Evolutionary conservation across 1,140 invertebrate genomes (phyloP).

Genomic region (Planococcus citri): DNA sequence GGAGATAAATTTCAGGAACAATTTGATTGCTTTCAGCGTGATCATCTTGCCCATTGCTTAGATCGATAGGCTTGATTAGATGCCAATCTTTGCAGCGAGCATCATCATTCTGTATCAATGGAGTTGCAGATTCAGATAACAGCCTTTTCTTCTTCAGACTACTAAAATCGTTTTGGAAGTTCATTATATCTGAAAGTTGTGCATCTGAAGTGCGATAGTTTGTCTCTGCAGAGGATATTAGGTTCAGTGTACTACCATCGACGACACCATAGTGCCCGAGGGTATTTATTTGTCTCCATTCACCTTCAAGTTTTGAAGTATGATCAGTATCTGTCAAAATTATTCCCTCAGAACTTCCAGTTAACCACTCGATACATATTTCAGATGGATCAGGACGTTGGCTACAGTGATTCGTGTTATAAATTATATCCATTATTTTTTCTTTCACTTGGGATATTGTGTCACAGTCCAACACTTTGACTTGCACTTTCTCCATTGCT

Average conservation of each 20-base stretch:
- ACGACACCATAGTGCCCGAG: constrained; percentile 37
- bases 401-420: constrained; percentile 88
- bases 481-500: constrained; percentile 80
- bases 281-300: constrained; percentile 95
- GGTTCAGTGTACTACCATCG: no score
- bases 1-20: constrained; percentile 99
- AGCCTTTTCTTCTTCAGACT: no score
- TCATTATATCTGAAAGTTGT: no score
- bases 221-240: no score
- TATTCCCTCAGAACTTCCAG: constrained; percentile 60
- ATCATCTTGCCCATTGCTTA: constrained; percentile 64
- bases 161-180: constrained; percentile 85
- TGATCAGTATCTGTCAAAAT: constrained; percentile 95
- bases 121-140: no score
- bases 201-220: constrained; percentile 74
- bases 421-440: constrained; percentile 95
- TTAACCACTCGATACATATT: constrained; percentile 85
- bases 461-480: constrained; percentile 97
- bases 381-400: constrained; percentile 89
- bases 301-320: constrained; percentile 87
- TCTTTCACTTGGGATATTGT: constrained; percentile 99
- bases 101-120: constrained; percentile 80
- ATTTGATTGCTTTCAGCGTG: constrained; percentile 95
- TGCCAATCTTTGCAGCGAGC: constrained; percentile 81
- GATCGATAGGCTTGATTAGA: constrained; percentile 73